Conservation (phyloP, 2,888 invertebrate genomes). For the Camptogramma bilineatum region DNA sequence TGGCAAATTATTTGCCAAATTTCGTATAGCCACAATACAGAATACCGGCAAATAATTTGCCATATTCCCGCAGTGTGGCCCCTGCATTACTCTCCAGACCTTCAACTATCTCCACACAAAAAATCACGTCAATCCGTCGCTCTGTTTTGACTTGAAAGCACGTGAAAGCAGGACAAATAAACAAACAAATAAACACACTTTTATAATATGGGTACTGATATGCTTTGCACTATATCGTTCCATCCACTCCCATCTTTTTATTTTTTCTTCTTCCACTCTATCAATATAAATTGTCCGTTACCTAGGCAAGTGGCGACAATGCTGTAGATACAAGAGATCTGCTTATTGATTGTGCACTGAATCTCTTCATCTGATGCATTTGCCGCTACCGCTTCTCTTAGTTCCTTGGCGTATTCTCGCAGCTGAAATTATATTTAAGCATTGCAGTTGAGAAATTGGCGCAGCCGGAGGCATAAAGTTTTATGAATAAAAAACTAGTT, state of each 20-base stretch:
- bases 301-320: constrained; percentile 94
- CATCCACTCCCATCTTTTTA: background rate
- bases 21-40: no score
- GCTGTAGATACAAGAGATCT: constrained; percentile 91
- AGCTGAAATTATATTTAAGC: constrained; percentile 82
- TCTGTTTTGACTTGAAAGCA: no score
- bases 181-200: no score
- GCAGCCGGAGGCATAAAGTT: background rate
- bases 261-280: background rate
- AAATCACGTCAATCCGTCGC: no score
- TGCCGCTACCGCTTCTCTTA: constrained; percentile 87
- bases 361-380: constrained; percentile 87
- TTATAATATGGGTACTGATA: no score
- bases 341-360: constrained; percentile 86
- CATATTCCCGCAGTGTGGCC: no score
- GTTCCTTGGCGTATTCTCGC: constrained; percentile 91
- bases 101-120: no score
- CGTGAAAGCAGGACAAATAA: no score
- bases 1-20: no score
- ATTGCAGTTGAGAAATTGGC: background rate
- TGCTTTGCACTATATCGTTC: background rate
- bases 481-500: background rate
- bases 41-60: no score
- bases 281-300: constrained; percentile 25
- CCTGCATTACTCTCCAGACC: no score